Evolutionary conservation across 2,888 invertebrate genomes (phyloP).

Genomic region (Coremacera marginata): DNA sequence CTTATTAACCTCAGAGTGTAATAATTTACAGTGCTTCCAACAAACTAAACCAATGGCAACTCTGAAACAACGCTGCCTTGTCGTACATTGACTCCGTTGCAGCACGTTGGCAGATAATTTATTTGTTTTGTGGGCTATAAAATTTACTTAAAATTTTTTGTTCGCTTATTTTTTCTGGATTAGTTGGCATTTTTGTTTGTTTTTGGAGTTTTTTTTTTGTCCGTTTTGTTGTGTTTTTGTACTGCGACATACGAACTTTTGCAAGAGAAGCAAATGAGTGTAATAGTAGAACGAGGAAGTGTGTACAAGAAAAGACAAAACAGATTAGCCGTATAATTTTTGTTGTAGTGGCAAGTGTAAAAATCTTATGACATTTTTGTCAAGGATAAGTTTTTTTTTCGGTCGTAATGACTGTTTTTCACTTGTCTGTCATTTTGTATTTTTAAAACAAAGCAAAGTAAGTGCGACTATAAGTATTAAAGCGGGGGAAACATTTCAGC

Average conservation of each 20-base stretch:
- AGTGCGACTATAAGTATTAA: no score
- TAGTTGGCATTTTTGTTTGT: neutral
- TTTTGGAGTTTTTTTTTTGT: neutral
- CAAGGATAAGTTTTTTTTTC: slow-evolving; percentile 25
- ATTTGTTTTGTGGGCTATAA: slow-evolving; percentile 46
- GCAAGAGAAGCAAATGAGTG: neutral
- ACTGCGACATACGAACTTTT: neutral
- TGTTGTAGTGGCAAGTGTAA: slow-evolving; percentile 12
- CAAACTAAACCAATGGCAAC: slow-evolving; percentile 4
- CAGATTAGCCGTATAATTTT: neutral
- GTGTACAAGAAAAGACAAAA: neutral
- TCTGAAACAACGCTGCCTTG: neutral
- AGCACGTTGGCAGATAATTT: slow-evolving; percentile 42
- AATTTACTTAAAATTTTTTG: slow-evolving; percentile 33
- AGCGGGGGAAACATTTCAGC: no score
- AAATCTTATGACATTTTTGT: slow-evolving; percentile 37
- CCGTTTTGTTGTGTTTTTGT: neutral
- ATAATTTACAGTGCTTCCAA: neutral
- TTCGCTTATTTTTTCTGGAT: neutral
- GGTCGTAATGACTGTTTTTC: neutral
- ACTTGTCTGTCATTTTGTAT: no score
- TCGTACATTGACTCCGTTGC: slow-evolving; percentile 19
- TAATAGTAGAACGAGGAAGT: no score
- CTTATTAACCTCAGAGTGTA: neutral
- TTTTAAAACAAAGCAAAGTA: no score